A percentile compares a stretch with the other conserved stretches of the same genome.
Evolutionary conservation across 2,113 vertebrate genomes (phyloP).

Genomic region (Microcebus lehilahytsara): DNA sequence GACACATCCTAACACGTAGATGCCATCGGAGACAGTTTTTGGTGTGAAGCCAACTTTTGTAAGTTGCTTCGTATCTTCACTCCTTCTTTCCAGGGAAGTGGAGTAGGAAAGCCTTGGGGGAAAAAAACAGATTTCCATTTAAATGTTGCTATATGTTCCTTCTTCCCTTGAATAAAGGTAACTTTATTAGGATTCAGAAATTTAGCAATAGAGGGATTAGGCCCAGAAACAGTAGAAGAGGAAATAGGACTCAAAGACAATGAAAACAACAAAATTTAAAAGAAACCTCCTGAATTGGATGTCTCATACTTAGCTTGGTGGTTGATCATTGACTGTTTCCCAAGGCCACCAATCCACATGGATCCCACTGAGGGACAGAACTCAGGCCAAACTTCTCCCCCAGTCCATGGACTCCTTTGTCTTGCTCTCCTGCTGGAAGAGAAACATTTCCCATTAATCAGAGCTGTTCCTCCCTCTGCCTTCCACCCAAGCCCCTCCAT

Average conservation of each 20-base stretch:
- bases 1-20: neutral
- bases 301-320: neutral
- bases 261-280: neutral
- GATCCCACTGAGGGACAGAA: neutral
- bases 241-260: constrained; percentile 33
- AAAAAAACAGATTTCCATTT: neutral
- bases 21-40: neutral
- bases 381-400: neutral
- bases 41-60: constrained; percentile 13
- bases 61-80: neutral
- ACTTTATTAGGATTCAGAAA: neutral
- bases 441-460: neutral
- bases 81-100: neutral
- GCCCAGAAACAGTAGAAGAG: neutral
- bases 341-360: neutral
- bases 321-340: neutral
- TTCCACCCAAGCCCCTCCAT: neutral
- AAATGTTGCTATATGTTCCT: constrained; percentile 8
- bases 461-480: neutral
- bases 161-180: neutral
- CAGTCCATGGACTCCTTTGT: neutral
- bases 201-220: neutral
- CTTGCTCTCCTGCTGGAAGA: constrained; percentile 3
- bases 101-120: neutral
- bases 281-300: neutral